phyloP scores from a whole-genome alignment of 2,113 vertebrate genomes.

The Corythoichthys haematopterus region DNA sequence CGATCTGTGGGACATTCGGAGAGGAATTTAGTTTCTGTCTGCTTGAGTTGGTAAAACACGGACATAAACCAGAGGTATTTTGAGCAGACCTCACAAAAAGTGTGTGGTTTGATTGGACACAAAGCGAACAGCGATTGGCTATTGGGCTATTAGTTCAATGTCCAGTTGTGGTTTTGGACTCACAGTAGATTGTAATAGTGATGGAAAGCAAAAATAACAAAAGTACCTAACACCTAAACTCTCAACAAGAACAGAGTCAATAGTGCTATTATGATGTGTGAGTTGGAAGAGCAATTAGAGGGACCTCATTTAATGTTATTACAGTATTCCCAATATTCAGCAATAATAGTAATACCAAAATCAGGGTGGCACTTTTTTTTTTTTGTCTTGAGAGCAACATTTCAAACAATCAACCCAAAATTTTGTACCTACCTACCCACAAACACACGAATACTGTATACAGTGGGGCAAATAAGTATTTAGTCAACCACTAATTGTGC shows the following conservation, averaged over 20 bases:
- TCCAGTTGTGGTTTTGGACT: background rate
- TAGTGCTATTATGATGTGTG: conserved; percentile 1
- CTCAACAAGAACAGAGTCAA: conserved; percentile 10
- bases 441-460: too few relatives aligned
- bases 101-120: conserved; percentile 47
- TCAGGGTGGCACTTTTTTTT: too few relatives aligned
- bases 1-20: conserved; percentile 41
- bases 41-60: conserved; percentile 48
- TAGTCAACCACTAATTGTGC: too few relatives aligned
- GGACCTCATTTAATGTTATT: background rate
- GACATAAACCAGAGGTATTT: conserved; percentile 50
- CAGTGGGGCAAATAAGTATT: too few relatives aligned
- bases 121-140: conserved; percentile 44
- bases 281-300: conserved; percentile 4
- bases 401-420: too few relatives aligned
- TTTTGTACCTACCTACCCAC: too few relatives aligned
- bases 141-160: conserved; percentile 11
- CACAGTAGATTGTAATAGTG: background rate
- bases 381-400: too few relatives aligned
- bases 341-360: background rate
- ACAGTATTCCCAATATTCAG: background rate
- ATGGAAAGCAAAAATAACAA: conserved; percentile 2
- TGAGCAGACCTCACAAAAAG: conserved; percentile 40
- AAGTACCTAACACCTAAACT: conserved; percentile 29
- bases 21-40: conserved; percentile 21